phyloP scores from a whole-genome alignment of 2,888 invertebrate genomes.

The Drosophila lutescens region DNA sequence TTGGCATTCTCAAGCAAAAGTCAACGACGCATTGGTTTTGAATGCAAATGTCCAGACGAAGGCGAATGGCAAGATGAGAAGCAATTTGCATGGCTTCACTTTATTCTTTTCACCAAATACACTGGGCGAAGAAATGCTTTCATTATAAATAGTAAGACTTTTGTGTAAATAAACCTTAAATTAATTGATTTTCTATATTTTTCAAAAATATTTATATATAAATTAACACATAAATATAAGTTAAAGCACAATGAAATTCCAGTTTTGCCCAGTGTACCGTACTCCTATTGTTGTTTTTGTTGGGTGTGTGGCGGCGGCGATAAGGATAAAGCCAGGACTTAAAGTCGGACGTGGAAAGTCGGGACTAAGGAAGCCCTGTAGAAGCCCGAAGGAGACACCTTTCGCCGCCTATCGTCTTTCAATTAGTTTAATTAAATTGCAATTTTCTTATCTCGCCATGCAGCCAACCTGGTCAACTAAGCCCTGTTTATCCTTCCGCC shows the following conservation, averaged over 20 bases:
- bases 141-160: neutral
- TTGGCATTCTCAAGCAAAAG: constrained; percentile 57
- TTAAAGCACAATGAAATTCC: too few relatives aligned
- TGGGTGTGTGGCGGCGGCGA: constrained; percentile 51
- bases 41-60: constrained; percentile 68
- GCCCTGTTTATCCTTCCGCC: constrained; percentile 40
- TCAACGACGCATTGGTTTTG: constrained; percentile 70
- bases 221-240: too few relatives aligned
- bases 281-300: constrained; percentile 25
- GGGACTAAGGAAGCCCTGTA: constrained; percentile 39
- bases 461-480: constrained; percentile 57
- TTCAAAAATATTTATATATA: too few relatives aligned
- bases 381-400: constrained; percentile 28
- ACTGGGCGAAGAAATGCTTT: neutral
- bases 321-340: constrained; percentile 39
- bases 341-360: constrained; percentile 14
- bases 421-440: constrained; percentile 77
- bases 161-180: too few relatives aligned
- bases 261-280: constrained; percentile 6
- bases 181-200: too few relatives aligned
- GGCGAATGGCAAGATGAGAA: constrained; percentile 49
- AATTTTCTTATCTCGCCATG: constrained; percentile 63
- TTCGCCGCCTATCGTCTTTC: constrained; percentile 73
- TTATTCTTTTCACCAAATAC: constrained; percentile 16
- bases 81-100: constrained; percentile 67